Percentiles rank a stretch among this genome's conserved stretches.
phyloP scores from a whole-genome alignment of 1,140 invertebrate species.

The Drosophila micromelanica region DNA sequence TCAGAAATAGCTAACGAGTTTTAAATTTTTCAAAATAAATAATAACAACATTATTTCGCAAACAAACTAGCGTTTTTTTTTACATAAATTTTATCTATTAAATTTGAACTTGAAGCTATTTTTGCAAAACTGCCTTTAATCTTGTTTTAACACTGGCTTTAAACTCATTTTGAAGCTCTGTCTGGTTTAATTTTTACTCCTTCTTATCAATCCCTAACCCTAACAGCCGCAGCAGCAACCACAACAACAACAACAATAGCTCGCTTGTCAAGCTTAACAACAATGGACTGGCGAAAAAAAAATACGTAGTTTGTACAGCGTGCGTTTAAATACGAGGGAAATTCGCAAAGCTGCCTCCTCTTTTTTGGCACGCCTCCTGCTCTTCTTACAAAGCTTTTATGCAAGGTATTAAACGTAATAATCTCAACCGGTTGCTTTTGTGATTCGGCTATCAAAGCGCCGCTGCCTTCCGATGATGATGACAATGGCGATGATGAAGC shows the following conservation, averaged over 20 bases:
- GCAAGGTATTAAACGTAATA: constrained; percentile 58
- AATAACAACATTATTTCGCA: no score
- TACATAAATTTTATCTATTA: no score
- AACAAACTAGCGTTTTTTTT: no score
- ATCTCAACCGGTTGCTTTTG: constrained; percentile 50
- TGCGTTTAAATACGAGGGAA: background rate
- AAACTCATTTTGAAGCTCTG: background rate
- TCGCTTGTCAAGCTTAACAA: constrained; percentile 3
- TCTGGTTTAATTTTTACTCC: background rate
- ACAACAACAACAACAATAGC: constrained; percentile 6
- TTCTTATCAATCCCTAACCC: constrained; percentile 6
- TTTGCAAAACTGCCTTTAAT: no score
- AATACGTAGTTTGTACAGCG: background rate
- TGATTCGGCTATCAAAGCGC: constrained; percentile 20
- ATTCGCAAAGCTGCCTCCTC: background rate
- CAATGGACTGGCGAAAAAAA: constrained; percentile 3
- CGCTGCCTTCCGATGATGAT: constrained; percentile 8
- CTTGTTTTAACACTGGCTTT: background rate
- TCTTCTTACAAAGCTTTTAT: constrained; percentile 23
- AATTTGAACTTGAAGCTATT: no score
- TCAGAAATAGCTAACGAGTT: no score
- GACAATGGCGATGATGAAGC: constrained; percentile 14
- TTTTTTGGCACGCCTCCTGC: background rate
- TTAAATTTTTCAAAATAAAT: no score
- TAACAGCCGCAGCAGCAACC: constrained; percentile 8